phyloP scores from a whole-genome alignment of 1,140 invertebrate genomes.

The Carposina sasakii region DNA sequence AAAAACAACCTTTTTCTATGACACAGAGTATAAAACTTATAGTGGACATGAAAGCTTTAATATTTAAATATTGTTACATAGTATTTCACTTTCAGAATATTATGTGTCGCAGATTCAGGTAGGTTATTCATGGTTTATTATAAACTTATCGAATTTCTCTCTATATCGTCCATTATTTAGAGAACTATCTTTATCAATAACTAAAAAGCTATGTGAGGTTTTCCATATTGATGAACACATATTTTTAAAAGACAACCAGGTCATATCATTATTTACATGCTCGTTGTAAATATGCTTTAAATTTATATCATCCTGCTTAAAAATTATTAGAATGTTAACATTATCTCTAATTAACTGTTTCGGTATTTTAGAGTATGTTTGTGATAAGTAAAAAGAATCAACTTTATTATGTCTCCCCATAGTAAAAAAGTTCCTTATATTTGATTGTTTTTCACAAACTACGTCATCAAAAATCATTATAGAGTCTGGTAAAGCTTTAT shows the following conservation, averaged over 20 bases:
- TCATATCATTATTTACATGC: conserved; percentile 52
- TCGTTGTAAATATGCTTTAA: conserved; percentile 55
- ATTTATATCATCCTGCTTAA: conserved; percentile 61
- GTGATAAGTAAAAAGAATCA: conserved; percentile 46
- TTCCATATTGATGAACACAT: conserved; percentile 40
- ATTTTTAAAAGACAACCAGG: conserved; percentile 37
- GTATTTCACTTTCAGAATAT: too few species aligned
- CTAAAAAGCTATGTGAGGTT: too few species aligned
- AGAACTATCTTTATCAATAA: too few species aligned
- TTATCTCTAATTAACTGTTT: conserved; percentile 64
- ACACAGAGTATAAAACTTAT: too few species aligned
- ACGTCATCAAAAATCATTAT: conserved; percentile 7
- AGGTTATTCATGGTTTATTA: too few species aligned
- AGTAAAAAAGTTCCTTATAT: conserved; percentile 38
- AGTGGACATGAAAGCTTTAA: too few species aligned
- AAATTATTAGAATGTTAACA: conserved; percentile 48
- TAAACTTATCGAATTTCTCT: too few species aligned
- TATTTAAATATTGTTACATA: too few species aligned
- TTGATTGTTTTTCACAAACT: conserved; percentile 25
- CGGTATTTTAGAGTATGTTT: conserved; percentile 51
- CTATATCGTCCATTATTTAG: too few species aligned
- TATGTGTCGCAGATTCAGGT: too few species aligned
- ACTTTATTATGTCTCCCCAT: conserved; percentile 49
- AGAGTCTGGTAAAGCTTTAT: neutral
- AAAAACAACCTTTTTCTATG: too few species aligned